Percentiles rank a stretch among this genome's conserved stretches.
Conservation (phyloP, 2,797 vertebrate species). For the Discoglossus pictus region DNA sequence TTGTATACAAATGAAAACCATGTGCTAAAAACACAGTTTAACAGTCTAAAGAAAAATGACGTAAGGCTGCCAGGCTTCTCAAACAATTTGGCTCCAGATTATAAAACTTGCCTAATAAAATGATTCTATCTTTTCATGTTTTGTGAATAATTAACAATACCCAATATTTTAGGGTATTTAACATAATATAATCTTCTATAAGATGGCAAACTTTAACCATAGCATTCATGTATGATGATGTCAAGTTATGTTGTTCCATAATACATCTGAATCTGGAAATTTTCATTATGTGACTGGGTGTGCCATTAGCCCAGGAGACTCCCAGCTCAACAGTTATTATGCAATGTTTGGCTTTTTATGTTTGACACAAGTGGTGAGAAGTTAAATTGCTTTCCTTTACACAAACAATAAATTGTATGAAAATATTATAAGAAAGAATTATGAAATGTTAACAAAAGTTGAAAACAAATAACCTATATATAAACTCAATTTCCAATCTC, state of each 20-base stretch:
- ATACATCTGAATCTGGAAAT: too few species aligned
- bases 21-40: conserved; percentile 12
- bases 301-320: too few species aligned
- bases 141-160: conserved; percentile 18
- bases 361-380: too few species aligned
- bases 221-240: conserved; percentile 7
- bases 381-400: conserved; percentile 32
- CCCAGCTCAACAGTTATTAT: too few species aligned
- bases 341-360: too few species aligned
- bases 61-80: conserved; percentile 17
- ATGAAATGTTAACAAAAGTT: too few species aligned
- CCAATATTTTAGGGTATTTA: background rate
- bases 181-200: conserved; percentile 16
- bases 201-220: conserved; percentile 3
- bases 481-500: too few species aligned
- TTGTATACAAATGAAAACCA: conserved; percentile 28
- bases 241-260: background rate
- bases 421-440: too few species aligned
- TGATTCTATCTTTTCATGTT: background rate
- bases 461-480: too few species aligned
- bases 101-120: background rate
- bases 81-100: background rate
- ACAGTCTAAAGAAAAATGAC: conserved; percentile 5
- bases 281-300: too few species aligned
- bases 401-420: too few species aligned